These are phyloP conservation scores for Sitta europaea DNA, from an alignment of 2,113 vertebrate genomes.

Conservation along the genomic window DNA sequence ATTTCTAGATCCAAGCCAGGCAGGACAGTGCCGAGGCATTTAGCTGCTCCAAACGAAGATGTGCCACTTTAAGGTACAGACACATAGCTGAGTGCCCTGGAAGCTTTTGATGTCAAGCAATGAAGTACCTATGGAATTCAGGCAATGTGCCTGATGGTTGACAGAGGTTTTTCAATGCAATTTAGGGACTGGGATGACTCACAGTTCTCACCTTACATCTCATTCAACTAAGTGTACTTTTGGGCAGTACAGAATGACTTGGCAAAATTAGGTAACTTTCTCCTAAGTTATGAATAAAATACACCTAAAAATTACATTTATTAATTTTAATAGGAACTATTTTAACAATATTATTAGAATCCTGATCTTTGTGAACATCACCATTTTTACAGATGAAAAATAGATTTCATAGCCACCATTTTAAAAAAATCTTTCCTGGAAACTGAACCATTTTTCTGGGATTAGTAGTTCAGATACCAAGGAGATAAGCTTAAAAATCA, in stretches of 20 bases:
- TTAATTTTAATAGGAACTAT: background rate
- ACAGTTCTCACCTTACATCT: background rate
- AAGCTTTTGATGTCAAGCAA: background rate
- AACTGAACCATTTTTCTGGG: background rate
- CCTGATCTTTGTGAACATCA: background rate
- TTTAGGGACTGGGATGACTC: background rate
- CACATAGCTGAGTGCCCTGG: background rate
- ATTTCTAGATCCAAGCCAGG: background rate
- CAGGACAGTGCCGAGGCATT: background rate
- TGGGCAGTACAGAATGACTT: background rate
- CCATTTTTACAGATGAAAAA: background rate
- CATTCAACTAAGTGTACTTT: background rate
- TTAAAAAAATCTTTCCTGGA: background rate
- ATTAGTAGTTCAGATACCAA: background rate
- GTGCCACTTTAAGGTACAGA: background rate
- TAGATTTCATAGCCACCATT: accelerated
- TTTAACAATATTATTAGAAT: background rate
- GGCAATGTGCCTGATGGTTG: background rate
- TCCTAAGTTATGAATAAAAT: background rate
- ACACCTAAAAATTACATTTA: background rate
- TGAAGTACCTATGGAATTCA: background rate
- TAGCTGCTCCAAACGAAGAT: background rate
- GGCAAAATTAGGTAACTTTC: background rate
- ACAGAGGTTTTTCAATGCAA: background rate
- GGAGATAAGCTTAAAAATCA: background rate